Evolutionary conservation across 37 sponge, comb jelly and placozoan species (phyloP), one percentile per base, ranked within the genome.

Genomic region (Oopsacas minuta): DNA sequence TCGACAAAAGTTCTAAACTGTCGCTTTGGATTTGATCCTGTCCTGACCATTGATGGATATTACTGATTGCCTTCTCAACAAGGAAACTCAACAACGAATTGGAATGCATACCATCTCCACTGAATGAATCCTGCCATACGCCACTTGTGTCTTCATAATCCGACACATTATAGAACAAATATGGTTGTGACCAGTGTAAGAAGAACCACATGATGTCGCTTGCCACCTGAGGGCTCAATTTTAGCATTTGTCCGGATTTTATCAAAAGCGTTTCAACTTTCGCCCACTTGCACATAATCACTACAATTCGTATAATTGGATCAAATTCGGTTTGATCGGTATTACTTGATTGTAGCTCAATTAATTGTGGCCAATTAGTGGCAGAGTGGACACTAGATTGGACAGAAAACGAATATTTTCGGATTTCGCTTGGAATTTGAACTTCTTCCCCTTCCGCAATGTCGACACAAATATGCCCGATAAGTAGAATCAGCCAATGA

Each of bases 391-490:
- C 75, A 61, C 30, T 61, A 5, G 20, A 34, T 12, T 61, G 75
- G 22, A 61, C 30, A 3, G 75, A 61, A 3, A 25, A 3, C 17
- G 17, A 61, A 61, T 61, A 61, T 61, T 61, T 61, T 32, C 75
- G 75, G 22, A 61, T 61, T 61, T 61, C 75, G 20, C 30, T 61
- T n/a, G 75, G 75, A n/a, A 61, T 61, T 12, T 61, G 75, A 7
- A 61, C 75, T 34, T 61, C 75, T 61, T 61, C 75, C 20, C 75
- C 75, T 12, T 61, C 75, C 7, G 75, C 30, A 34, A 61, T 61
- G 75, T 61, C 75, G 30, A 61, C 75, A 61, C 75, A 61, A 61
- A 61, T 61, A n/a, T 61, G 83, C 38, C 39, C 83, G 83, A 83
- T 83, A 23, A 83, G 39, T 36, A 38, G 83, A 36, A 83, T 82